These are phyloP conservation scores for Sphaerophoria taeniata DNA, from an alignment of 2,888 invertebrate genomes.

Conservation along the genomic window DNA sequence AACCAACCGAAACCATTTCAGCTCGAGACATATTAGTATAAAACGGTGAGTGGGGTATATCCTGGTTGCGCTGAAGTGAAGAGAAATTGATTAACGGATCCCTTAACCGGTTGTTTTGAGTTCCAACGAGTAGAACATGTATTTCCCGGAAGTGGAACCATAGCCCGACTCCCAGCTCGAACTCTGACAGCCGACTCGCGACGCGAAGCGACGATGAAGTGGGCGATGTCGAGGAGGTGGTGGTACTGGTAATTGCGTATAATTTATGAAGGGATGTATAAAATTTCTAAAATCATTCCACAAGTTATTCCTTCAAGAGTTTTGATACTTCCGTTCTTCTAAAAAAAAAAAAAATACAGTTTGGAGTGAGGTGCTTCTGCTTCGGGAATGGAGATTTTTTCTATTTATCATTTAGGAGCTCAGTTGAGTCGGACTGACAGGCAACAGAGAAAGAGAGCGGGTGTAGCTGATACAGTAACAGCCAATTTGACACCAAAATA, in stretches of 20 bases:
- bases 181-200: too few species aligned
- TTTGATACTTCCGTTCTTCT: conserved; percentile 17
- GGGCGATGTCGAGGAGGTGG: too few species aligned
- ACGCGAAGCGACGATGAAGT: too few species aligned
- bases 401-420: conserved; percentile 17
- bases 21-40: neutral
- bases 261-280: conserved; percentile 72
- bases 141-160: conserved; percentile 38
- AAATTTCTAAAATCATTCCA: conserved; percentile 60
- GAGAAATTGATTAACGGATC: conserved; percentile 67
- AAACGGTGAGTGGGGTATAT: neutral
- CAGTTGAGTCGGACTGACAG: conserved; percentile 41
- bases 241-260: conserved; percentile 60
- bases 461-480: conserved; percentile 18
- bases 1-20: neutral
- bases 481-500: conserved; percentile 70
- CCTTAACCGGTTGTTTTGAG: conserved; percentile 33
- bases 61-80: conserved; percentile 38
- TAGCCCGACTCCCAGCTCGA: conserved; percentile 26
- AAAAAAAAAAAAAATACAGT: neutral
- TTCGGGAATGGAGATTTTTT: conserved; percentile 3
- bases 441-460: conserved; percentile 18
- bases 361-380: conserved; percentile 4
- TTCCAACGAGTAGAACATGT: conserved; percentile 22
- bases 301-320: conserved; percentile 49